Evolutionary conservation across 2,888 invertebrate genomes (phyloP), one percentile per base, ranked within the genome.

Genomic region (Hyposoter dolosus): DNA sequence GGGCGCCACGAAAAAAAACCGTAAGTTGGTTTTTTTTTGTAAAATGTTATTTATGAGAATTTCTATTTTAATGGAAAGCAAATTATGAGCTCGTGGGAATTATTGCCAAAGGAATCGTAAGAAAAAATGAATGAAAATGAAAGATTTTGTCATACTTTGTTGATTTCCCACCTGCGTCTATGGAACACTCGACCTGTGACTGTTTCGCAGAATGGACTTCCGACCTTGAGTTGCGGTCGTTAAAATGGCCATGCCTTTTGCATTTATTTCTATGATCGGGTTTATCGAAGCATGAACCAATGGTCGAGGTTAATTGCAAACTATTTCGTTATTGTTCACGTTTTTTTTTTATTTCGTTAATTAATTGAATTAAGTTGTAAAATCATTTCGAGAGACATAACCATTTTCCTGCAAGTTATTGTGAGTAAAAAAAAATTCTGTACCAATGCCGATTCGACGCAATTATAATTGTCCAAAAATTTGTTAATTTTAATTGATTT

Each of bases 221-320:
- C 28, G 32, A 47, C 69, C 69, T 69, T 69, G 47, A 28, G 32
- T 69, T 32, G 45, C 9, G n/a, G 69, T 47, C 17, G 17, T 69
- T 69, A 23, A 47, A 47, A 47, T 32, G 69, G n/a, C 28, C 47
- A 17, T 28, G 45, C 23, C 47, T 60, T 60, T 28, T 60, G 28
- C 28, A 60, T 28, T 60, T 60, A 28, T 60, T 17, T 69, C 12
- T 69, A 47, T 17, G 69, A 28, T 45, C 69, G 17, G 47, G 47
- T 28, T 23, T 47, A 69, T 32, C 45, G 69, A 69, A 69, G 69
- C 69, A 47, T 69, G 69, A 28, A 69, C 60, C 60, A 60, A 60
- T 28, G 45, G 10, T 69, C 69, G 69, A 69, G 47, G 69, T 40
- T 69, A 69, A 69, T 69, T 69, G 47, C 28, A 47, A 47, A 69